phyloP scores from a whole-genome alignment of 2,113 vertebrate genomes.

The Ageneiosus marmoratus region DNA sequence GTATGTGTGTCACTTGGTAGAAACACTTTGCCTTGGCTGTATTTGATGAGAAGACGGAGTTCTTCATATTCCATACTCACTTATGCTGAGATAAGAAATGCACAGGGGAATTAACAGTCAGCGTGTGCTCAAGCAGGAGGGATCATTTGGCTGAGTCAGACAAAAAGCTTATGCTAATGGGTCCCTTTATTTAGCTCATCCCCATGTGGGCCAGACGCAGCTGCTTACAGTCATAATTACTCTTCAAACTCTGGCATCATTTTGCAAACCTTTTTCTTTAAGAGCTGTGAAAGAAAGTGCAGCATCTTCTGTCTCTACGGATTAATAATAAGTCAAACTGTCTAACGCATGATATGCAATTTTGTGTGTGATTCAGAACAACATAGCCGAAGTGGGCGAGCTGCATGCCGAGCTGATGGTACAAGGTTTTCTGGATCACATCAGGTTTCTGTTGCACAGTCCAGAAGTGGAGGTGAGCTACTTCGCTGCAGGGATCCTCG shows the following conservation, averaged over 20 bases:
- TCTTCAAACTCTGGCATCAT: neutral
- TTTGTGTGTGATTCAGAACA: conserved; percentile 78
- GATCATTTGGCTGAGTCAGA: conserved; percentile 18
- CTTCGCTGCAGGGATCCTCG: conserved; percentile 96
- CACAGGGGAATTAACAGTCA: neutral
- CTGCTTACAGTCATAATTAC: conserved; percentile 23
- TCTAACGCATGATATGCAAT: neutral
- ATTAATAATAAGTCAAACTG: neutral
- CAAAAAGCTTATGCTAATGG: conserved; percentile 29
- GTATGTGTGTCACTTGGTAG: neutral
- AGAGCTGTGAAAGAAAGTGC: neutral
- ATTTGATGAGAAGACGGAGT: too few relatives aligned
- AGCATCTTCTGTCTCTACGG: neutral
- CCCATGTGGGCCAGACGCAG: conserved; percentile 3
- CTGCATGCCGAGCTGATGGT: conserved; percentile 95
- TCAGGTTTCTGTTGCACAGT: conserved; percentile 89
- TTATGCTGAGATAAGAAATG: conserved; percentile 6
- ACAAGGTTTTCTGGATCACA: conserved; percentile 94
- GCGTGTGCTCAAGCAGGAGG: conserved; percentile 1
- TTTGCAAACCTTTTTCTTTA: neutral
- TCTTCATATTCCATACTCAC: neutral
- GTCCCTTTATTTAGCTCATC: conserved; percentile 22
- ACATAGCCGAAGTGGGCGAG: conserved; percentile 96
- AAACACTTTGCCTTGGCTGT: too few relatives aligned
- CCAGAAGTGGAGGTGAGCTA: conserved; percentile 97